These are phyloP conservation scores for Cylindroiulus punctatus DNA, from an alignment of 2,888 invertebrate species.

Conservation along the genomic window DNA sequence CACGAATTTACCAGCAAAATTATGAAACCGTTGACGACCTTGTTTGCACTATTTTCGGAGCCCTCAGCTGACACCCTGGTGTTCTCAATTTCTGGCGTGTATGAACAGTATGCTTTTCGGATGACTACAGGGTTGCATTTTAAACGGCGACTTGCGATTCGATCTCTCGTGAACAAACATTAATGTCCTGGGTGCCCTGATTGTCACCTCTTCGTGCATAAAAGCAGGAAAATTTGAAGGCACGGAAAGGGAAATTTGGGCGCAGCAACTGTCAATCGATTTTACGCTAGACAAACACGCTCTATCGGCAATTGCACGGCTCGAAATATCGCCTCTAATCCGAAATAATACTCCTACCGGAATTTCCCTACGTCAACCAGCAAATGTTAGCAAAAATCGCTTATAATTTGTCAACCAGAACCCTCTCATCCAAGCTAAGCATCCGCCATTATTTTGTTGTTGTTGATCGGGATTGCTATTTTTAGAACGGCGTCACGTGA, in stretches of 20 bases:
- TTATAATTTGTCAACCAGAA: no score
- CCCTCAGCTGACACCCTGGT: neutral
- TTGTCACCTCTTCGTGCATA: neutral
- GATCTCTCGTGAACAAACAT: conserved; percentile 34
- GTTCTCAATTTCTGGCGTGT: conserved; percentile 2
- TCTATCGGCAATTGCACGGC: neutral
- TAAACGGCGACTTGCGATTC: conserved; percentile 8
- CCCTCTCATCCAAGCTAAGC: neutral
- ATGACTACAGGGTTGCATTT: conserved; percentile 16
- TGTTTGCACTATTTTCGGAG: conserved; percentile 25
- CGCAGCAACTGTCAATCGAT: neutral
- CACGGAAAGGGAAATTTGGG: neutral
- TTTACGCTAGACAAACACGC: neutral
- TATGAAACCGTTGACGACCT: neutral
- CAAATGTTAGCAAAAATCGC: no score
- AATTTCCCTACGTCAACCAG: neutral
- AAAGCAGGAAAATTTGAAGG: neutral
- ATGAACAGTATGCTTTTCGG: conserved; percentile 11
- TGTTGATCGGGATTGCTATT: no score
- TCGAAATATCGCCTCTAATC: neutral
- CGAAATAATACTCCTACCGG: neutral
- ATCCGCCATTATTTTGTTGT: neutral
- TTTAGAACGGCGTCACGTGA: no score
- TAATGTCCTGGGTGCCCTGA: neutral
- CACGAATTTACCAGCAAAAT: neutral